Conservation (phyloP, 2,888 invertebrate genomes). For the Chydorus sphaericus region DNA sequence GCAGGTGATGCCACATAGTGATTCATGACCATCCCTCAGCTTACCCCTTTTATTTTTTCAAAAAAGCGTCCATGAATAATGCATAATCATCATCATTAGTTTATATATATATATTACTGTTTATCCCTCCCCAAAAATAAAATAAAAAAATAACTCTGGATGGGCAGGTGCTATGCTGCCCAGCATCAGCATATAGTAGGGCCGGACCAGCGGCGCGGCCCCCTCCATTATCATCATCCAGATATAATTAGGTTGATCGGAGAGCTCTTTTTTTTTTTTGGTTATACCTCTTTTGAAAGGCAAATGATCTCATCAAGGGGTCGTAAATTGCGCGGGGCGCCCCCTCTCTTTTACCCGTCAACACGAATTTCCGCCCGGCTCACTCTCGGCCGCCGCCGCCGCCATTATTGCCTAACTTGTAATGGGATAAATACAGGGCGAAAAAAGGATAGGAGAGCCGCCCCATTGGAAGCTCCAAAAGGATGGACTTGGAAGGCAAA, state of each 20-base stretch:
- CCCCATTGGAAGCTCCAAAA: neutral
- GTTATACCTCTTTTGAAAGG: conserved; percentile 9
- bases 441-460: neutral
- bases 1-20: too few species aligned
- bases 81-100: too few species aligned
- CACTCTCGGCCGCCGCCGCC: neutral
- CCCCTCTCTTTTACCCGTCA: neutral
- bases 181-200: too few species aligned
- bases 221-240: too few species aligned
- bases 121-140: too few species aligned
- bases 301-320: conserved; percentile 13
- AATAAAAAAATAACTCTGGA: too few species aligned
- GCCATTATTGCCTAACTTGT: neutral
- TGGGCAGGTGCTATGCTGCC: too few species aligned
- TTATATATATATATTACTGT: too few species aligned
- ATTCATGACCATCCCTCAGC: too few species aligned
- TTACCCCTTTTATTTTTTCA: too few species aligned
- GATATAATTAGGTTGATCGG: conserved; percentile 12
- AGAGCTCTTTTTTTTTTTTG: neutral
- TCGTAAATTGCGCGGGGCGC: conserved; percentile 7
- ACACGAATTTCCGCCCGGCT: neutral
- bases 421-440: conserved; percentile 13
- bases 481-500: neutral
- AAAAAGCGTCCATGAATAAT: too few species aligned
- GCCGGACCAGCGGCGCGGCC: too few species aligned